Conservation (phyloP, 1,140 invertebrate genomes). For the Charaxes varanes region DNA sequence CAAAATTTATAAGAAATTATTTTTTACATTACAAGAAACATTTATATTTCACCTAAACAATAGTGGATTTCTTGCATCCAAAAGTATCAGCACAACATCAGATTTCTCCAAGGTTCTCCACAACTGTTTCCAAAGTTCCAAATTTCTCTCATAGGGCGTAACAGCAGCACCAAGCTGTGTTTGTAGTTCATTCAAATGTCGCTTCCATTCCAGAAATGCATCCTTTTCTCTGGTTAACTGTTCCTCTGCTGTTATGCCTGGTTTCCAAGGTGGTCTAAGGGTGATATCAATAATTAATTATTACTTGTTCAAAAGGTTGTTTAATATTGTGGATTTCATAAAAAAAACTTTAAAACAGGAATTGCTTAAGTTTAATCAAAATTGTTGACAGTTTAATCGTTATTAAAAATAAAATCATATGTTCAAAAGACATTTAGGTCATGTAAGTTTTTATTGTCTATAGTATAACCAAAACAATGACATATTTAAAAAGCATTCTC, state of each 20-base stretch:
- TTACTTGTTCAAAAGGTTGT: too few relatives aligned
- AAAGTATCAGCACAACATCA: constrained; percentile 95
- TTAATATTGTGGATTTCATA: constrained; percentile 8
- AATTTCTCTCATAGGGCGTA: constrained; percentile 98
- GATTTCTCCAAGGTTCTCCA: constrained; percentile 98
- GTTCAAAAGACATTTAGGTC: too few relatives aligned
- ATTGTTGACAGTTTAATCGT: too few relatives aligned
- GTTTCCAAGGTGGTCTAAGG: constrained; percentile 89
- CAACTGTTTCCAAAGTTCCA: constrained; percentile 98
- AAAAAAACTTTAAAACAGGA: too few relatives aligned
- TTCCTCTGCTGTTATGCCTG: constrained; percentile 84
- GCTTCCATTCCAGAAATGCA: constrained; percentile 92
- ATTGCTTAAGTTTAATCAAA: too few relatives aligned
- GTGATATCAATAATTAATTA: too few relatives aligned
- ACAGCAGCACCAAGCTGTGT: constrained; percentile 83
- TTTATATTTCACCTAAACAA: constrained; percentile 81
- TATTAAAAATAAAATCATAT: too few relatives aligned
- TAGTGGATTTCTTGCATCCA: constrained; percentile 97
- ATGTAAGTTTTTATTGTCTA: not conserved
- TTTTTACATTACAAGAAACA: constrained; percentile 3
- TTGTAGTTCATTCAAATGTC: constrained; percentile 85
- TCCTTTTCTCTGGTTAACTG: constrained; percentile 85
- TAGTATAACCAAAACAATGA: too few relatives aligned
- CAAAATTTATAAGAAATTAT: not conserved
- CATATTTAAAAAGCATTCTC: too few relatives aligned